phyloP scores from a whole-genome alignment of 2,113 vertebrate genomes.

The Lonchura striata region DNA sequence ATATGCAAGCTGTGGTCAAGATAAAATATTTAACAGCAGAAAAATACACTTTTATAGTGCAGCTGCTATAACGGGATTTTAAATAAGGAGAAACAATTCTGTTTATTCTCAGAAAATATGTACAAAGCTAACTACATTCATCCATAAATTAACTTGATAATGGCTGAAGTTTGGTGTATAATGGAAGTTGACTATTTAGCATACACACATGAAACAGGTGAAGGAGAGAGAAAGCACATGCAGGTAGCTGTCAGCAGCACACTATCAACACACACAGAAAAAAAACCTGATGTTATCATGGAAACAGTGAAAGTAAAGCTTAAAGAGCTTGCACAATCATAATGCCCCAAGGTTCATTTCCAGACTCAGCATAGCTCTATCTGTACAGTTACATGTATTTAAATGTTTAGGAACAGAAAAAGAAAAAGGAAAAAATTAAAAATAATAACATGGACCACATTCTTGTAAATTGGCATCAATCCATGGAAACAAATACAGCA shows the following conservation, averaged over 20 bases:
- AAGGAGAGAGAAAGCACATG: not conserved
- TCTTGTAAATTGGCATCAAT: not conserved
- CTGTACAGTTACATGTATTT: not conserved
- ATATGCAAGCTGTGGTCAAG: slow-evolving; percentile 63
- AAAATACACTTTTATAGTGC: slow-evolving; percentile 34
- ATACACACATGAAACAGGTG: not conserved
- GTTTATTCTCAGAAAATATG: not conserved
- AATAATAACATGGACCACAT: not conserved
- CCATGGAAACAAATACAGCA: slow-evolving; percentile 21
- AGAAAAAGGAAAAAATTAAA: not conserved
- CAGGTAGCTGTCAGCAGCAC: not conserved
- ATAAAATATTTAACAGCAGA: slow-evolving; percentile 66
- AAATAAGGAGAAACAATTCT: slow-evolving; percentile 32
- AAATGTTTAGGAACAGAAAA: not conserved
- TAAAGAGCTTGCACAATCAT: not conserved
- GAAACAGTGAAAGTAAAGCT: not conserved
- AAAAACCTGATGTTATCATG: not conserved
- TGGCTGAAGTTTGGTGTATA: not conserved
- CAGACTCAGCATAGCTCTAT: not conserved
- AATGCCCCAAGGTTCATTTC: not conserved
- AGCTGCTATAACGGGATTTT: slow-evolving; percentile 43
- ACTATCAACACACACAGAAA: not conserved
- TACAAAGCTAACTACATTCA: not conserved
- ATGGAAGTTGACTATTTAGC: not conserved
- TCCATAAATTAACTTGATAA: not conserved